A percentile compares a stretch with the other conserved stretches of the same genome.
These are phyloP conservation scores for Peromyscus leucopus DNA, from an alignment of 2,113 vertebrate species.

Conservation along the genomic window DNA sequence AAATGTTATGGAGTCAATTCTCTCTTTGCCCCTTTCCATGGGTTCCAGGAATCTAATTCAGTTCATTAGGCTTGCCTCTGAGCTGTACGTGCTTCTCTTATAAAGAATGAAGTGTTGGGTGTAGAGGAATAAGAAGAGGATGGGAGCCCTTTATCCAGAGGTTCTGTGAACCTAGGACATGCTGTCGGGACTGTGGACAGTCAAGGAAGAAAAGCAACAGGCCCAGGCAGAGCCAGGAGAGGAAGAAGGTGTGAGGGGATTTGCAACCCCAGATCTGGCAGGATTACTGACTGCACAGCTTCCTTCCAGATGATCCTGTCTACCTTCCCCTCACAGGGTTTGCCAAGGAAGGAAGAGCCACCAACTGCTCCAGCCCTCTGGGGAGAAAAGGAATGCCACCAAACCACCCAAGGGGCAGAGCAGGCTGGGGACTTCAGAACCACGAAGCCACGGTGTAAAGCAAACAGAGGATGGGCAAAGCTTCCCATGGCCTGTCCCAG, in stretches of 20 bases:
- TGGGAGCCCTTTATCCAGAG: background rate
- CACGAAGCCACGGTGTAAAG: background rate
- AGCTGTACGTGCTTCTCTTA: background rate
- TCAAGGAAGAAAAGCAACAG: conserved; percentile 7
- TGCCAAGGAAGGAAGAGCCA: conserved; percentile 57
- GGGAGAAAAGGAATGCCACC: conserved; percentile 28
- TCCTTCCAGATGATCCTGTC: conserved; percentile 22
- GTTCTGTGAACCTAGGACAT: background rate
- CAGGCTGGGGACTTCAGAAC: background rate
- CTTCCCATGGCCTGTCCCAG: background rate
- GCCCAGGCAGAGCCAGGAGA: conserved; percentile 61
- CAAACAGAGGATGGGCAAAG: rapidly evolving
- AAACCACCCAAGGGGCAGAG: background rate
- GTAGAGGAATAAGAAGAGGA: background rate
- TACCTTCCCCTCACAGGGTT: background rate
- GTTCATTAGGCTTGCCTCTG: background rate
- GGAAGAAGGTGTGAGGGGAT: background rate
- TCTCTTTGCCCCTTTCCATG: background rate
- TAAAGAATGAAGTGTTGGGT: background rate
- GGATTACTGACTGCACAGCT: background rate
- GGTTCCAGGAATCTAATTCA: background rate
- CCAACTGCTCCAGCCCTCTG: background rate
- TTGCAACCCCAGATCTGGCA: background rate
- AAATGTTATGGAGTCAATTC: background rate
- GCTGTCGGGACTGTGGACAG: background rate